Percentiles rank a stretch among this genome's conserved stretches.
phyloP scores from a whole-genome alignment of 2,113 vertebrate species.

The Corvus moneduloides region DNA sequence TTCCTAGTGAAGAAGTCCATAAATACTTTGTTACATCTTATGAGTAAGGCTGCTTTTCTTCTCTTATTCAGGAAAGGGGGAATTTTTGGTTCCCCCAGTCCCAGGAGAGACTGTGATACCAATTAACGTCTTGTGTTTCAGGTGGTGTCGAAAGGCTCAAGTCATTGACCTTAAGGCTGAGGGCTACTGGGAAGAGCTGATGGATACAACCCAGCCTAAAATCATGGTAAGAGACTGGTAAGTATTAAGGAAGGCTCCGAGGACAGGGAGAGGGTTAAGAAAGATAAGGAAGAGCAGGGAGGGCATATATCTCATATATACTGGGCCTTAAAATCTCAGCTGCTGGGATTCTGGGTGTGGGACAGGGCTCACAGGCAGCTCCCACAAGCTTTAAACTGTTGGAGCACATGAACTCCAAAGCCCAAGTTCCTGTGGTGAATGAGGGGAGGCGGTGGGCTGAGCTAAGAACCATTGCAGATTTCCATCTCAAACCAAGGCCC shows the following conservation, averaged over 20 bases:
- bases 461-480: not conserved
- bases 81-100: not conserved
- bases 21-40: slow-evolving; percentile 81
- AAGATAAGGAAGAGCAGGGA: not conserved
- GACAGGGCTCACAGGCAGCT: not conserved
- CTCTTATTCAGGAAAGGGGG: not conserved
- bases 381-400: not conserved
- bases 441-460: not conserved
- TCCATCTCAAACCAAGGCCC: not conserved
- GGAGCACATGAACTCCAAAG: not conserved
- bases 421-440: not conserved
- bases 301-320: not conserved
- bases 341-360: not conserved
- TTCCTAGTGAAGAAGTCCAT: slow-evolving; percentile 68
- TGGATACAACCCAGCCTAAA: slow-evolving; percentile 84
- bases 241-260: slow-evolving; percentile 9
- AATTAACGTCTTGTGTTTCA: not conserved
- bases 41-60: slow-evolving; percentile 70
- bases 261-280: not conserved
- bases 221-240: slow-evolving; percentile 90
- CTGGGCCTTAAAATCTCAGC: not conserved
- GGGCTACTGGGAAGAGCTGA: slow-evolving; percentile 80
- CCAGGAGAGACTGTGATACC: not conserved
- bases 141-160: slow-evolving; percentile 90
- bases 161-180: slow-evolving; percentile 83